These are phyloP conservation scores for Chalcis sispes DNA, from an alignment of 2,888 invertebrate species.

Conservation along the genomic window DNA sequence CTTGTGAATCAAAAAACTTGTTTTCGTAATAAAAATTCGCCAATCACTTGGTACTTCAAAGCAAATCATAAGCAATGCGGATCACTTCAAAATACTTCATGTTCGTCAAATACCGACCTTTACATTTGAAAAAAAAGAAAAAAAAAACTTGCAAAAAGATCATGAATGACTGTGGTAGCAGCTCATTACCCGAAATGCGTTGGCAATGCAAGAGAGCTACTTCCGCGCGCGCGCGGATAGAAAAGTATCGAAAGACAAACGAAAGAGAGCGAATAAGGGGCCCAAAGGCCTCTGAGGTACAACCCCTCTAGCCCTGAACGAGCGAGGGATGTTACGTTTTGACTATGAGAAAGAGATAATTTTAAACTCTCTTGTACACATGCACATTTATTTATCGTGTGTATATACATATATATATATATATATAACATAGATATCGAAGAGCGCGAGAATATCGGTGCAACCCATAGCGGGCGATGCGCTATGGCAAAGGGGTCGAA, in stretches of 20 bases:
- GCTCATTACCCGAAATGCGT: constrained; percentile 46
- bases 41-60: background rate
- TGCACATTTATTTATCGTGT: no score
- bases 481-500: constrained; percentile 41
- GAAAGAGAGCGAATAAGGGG: constrained; percentile 1
- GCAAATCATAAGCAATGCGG: background rate
- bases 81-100: background rate
- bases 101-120: background rate
- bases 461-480: background rate
- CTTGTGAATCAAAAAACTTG: no score
- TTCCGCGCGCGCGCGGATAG: no score
- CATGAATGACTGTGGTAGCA: constrained; percentile 28
- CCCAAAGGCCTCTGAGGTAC: background rate
- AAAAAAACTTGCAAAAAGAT: constrained; percentile 9
- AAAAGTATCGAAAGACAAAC: constrained; percentile 4
- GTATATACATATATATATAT: background rate
- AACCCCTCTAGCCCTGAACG: background rate
- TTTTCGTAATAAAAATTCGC: no score
- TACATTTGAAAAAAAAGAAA: constrained; percentile 10
- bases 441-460: background rate
- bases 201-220: no score
- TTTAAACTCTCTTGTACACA: no score
- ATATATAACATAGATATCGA: background rate
- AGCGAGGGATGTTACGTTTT: background rate
- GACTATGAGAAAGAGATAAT: no score